phyloP scores from a whole-genome alignment of 2,888 invertebrate species.

The Diaprepes abbreviatus region DNA sequence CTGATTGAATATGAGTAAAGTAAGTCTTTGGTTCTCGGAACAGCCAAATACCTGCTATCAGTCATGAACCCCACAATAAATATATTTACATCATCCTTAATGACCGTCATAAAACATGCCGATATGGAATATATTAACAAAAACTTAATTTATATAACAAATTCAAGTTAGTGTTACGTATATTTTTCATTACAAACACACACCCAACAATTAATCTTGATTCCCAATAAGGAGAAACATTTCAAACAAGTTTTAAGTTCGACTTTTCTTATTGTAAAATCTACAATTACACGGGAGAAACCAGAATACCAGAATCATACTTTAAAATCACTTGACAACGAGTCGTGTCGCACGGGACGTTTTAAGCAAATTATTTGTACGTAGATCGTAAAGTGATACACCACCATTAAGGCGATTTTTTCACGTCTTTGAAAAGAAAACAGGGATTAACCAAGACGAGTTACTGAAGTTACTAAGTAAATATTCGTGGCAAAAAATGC shows the following conservation, averaged over 20 bases:
- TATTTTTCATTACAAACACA: slow-evolving; percentile 4
- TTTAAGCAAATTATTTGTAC: not conserved
- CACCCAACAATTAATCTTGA: slow-evolving; percentile 1
- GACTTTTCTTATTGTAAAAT: slow-evolving; percentile 5
- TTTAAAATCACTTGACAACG: not conserved
- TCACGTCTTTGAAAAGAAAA: not conserved
- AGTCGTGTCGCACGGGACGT: not conserved
- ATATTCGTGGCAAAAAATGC: too few species aligned
- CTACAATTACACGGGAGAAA: slow-evolving; percentile 2
- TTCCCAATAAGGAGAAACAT: slow-evolving; percentile 15
- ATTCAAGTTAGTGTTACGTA: not conserved
- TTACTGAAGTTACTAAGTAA: too few species aligned
- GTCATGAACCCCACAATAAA: too few species aligned
- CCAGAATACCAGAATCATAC: not conserved
- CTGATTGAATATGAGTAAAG: too few species aligned
- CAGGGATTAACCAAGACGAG: not conserved
- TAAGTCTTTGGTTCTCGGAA: too few species aligned
- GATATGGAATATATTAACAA: too few species aligned
- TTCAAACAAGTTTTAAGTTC: slow-evolving; percentile 1
- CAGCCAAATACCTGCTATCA: too few species aligned
- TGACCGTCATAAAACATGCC: too few species aligned
- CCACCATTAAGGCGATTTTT: not conserved
- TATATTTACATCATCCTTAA: too few species aligned
- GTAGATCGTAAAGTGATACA: not conserved
- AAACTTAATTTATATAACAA: not conserved